Base-by-base conservation (phyloP, 2,888 invertebrate species). In the Leptothorax acervorum region DNA sequence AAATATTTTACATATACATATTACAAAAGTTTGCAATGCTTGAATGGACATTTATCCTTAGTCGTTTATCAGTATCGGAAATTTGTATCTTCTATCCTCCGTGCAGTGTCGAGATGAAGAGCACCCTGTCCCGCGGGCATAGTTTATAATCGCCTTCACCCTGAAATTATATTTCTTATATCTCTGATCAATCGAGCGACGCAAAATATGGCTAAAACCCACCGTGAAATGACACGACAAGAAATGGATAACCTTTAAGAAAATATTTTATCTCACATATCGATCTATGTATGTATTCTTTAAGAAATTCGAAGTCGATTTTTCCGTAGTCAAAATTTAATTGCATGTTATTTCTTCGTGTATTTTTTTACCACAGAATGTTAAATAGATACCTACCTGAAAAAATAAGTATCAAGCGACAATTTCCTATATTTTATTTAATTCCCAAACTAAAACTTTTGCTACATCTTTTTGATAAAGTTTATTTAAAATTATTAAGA, bases 51-150 rank as follows among this genome's bases (percentile, higher is more conserved):
- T 18, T 63, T 55, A 70, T 75, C 51, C 23, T 85, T 9, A 60
- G 39, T 82, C 48, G 62, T 23, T 78, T 55, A 23, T 28, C 28
- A 15, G 6, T 75, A 31, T 68, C 35, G 62, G 15, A 23, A 31
- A 31, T 31, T 3, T 9, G 18, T 75, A 75, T 48, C 63, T 66
- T 28, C 96, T 95, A 98, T 91, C 98, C 98, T 2, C 98, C 98
- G 92, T 98, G 98, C 57, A 98, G 94, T 0, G 98, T 98, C 0
- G 98, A 98, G 95, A 98, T 98, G 91, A 98, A 98, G 91, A 97
- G 95, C 63, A 98, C 96, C n/a, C 95, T 96, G 92, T 98, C 98
- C 60, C 96, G 96, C 2, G 96, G 94, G 88, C 97, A 96, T 48
- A 98, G 92, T 92, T 96, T 96, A 93, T 98, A 98, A 8, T 97